Percentiles rank a stretch among this genome's conserved stretches.
Conservation (phyloP, 2,888 invertebrate species). For the Germaria angustata region DNA sequence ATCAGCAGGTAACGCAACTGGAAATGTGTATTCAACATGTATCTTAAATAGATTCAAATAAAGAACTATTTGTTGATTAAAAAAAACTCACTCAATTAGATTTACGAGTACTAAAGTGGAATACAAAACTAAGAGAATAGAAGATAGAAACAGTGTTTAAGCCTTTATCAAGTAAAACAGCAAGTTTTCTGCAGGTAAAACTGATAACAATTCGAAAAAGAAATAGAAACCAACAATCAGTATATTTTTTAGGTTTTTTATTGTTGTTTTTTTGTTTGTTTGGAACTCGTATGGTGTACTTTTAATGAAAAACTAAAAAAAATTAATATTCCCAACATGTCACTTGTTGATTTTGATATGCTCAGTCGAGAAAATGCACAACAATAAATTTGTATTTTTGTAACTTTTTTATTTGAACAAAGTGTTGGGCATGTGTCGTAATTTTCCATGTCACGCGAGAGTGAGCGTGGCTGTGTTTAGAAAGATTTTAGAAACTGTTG, state of each 20-base stretch:
- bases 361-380: neutral
- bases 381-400: constrained; percentile 2
- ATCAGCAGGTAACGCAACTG: neutral
- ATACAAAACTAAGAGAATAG: neutral
- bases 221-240: neutral
- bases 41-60: constrained; percentile 19
- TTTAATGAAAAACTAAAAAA: constrained; percentile 4
- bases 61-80: neutral
- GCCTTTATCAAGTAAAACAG: neutral
- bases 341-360: constrained; percentile 41
- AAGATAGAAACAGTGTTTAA: neutral
- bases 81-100: constrained; percentile 38
- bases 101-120: neutral
- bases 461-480: neutral
- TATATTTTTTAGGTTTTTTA: too few relatives aligned
- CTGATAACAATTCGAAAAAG: constrained; percentile 11
- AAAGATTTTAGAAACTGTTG: too few relatives aligned
- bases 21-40: neutral
- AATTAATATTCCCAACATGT: constrained; percentile 60
- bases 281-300: neutral
- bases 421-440: neutral
- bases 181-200: constrained; percentile 13
- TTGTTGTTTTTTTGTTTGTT: neutral
- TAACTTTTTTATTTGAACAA: neutral
- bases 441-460: neutral